These are phyloP conservation scores for Helostoma temminkii DNA, from an alignment of 2,797 vertebrate genomes.

Conservation along the genomic window DNA sequence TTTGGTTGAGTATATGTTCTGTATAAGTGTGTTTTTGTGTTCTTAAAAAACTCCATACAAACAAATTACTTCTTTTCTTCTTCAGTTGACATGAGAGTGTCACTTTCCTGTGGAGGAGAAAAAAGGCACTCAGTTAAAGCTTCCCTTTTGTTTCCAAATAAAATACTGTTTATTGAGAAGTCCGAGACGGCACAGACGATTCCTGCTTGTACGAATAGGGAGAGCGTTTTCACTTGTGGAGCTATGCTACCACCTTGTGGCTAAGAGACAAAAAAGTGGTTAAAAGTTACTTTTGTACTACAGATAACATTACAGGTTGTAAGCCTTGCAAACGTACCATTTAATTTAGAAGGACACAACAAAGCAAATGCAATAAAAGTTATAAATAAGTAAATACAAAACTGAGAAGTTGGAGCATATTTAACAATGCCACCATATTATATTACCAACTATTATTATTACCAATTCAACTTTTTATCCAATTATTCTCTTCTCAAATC, in stretches of 20 bases:
- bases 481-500: neutral
- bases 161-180: neutral
- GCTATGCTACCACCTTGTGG: constrained; percentile 71
- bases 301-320: neutral
- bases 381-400: no score
- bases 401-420: no score
- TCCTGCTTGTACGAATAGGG: neutral
- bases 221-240: neutral
- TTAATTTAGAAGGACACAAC: no score
- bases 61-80: neutral
- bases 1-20: neutral
- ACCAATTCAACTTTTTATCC: constrained; percentile 25
- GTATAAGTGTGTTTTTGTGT: neutral
- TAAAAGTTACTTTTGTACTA: neutral
- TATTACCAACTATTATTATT: no score
- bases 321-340: no score
- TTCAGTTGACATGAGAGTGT: neutral
- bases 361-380: no score
- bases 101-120: constrained; percentile 32
- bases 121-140: neutral
- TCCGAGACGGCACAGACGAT: neutral
- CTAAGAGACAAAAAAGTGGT: neutral
- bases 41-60: neutral
- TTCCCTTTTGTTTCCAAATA: neutral
- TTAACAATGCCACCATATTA: no score